Percentiles rank a stretch among this genome's conserved stretches.
phyloP scores from a whole-genome alignment of 2,113 vertebrate species.

The Cnemophilus loriae region DNA sequence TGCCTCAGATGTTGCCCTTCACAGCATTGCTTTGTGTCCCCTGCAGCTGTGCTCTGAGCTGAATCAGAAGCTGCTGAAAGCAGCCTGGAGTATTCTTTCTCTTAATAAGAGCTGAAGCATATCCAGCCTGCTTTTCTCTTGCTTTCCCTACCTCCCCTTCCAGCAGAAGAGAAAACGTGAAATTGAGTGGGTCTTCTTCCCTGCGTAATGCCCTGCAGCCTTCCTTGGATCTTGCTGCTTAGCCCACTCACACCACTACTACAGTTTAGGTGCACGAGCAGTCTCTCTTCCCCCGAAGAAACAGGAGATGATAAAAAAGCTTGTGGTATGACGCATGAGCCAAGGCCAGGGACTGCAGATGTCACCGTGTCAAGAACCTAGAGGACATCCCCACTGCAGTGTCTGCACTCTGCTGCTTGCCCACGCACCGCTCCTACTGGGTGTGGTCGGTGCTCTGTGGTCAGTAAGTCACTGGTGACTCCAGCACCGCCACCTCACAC shows the following conservation, averaged over 20 bases:
- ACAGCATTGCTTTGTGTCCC: neutral
- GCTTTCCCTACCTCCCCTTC: neutral
- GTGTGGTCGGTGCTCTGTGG: too few species aligned
- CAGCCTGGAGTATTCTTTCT: neutral
- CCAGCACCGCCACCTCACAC: fast-evolving
- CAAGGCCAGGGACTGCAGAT: neutral
- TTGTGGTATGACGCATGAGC: neutral
- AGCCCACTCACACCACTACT: neutral
- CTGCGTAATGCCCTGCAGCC: neutral
- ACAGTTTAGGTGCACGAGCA: neutral
- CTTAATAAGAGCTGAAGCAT: neutral
- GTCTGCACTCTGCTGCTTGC: neutral
- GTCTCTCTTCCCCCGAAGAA: neutral
- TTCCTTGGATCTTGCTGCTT: neutral
- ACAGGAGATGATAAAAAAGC: neutral
- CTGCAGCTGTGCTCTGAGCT: neutral
- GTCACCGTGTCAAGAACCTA: neutral
- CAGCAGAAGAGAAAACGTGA: neutral
- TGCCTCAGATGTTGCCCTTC: neutral
- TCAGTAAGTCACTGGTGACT: neutral
- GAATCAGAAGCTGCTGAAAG: neutral
- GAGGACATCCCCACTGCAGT: neutral
- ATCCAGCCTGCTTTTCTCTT: neutral
- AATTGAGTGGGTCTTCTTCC: neutral
- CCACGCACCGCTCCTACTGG: fast-evolving